Percentiles rank a stretch among this genome's conserved stretches.
These are phyloP conservation scores for Aphidius gifuensis DNA, from an alignment of 1,140 invertebrate genomes.

Conservation along the genomic window DNA sequence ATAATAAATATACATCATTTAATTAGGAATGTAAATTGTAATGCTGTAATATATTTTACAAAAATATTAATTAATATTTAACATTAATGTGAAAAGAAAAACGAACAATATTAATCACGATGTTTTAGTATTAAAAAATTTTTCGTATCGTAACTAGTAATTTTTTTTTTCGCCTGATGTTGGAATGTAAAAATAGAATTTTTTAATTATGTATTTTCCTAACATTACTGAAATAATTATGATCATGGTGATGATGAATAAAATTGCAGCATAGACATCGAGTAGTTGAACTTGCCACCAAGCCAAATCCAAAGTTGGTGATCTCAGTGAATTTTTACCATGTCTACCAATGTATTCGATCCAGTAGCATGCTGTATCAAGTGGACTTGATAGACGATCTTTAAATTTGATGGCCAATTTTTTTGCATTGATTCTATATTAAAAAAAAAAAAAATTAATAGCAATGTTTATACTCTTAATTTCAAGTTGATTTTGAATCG, in stretches of 20 bases:
- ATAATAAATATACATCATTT: too few relatives aligned
- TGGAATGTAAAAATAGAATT: too few relatives aligned
- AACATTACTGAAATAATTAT: background rate
- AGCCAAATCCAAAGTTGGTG: slow-evolving; percentile 30
- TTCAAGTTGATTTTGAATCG: background rate
- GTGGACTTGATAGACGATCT: slow-evolving; percentile 37
- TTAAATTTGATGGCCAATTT: slow-evolving; percentile 16
- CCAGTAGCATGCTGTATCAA: slow-evolving; percentile 58
- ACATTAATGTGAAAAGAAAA: too few relatives aligned
- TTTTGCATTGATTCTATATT: slow-evolving; percentile 16
- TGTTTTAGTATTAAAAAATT: too few relatives aligned
- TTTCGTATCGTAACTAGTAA: too few relatives aligned
- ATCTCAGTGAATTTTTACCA: slow-evolving; percentile 32
- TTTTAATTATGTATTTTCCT: background rate
- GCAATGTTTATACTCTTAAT: background rate
- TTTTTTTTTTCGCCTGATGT: too few relatives aligned
- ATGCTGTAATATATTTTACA: too few relatives aligned
- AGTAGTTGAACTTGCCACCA: slow-evolving; percentile 39
- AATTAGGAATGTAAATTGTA: too few relatives aligned
- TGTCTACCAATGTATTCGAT: slow-evolving; percentile 56
- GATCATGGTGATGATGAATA: background rate
- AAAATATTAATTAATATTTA: too few relatives aligned
- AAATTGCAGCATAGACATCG: slow-evolving; percentile 36
- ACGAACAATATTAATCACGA: too few relatives aligned
- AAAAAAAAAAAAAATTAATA: background rate